Evolutionary conservation across 2,113 vertebrate genomes (phyloP).

Genomic region (Calyptomena viridis): DNA sequence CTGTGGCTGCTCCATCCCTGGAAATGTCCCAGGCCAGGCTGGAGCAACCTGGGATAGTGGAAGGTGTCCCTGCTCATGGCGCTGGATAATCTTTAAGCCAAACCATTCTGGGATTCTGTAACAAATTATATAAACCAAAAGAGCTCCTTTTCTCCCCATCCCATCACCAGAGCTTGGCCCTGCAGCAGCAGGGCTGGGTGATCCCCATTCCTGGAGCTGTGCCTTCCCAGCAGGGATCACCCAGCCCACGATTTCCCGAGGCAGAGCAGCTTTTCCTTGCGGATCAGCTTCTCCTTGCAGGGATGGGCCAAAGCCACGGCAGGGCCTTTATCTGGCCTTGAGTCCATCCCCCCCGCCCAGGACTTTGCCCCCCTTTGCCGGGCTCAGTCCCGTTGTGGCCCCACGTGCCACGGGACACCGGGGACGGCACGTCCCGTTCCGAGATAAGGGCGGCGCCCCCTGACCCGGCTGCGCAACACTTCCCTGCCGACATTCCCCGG

Average conservation of each 20-base stretch:
- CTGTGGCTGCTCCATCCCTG: background rate
- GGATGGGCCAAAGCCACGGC: background rate
- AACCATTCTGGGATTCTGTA: background rate
- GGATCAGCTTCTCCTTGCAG: background rate
- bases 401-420: background rate
- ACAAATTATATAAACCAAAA: background rate
- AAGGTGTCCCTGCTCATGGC: background rate
- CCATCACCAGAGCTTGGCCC: accelerated
- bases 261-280: background rate
- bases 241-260: background rate
- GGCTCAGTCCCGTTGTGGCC: background rate
- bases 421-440: background rate
- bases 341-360: background rate
- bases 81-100: background rate
- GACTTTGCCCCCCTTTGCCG: background rate
- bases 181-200: accelerated
- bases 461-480: background rate
- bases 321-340: background rate
- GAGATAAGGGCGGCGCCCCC: background rate
- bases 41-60: background rate
- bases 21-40: accelerated
- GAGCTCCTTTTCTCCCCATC: background rate
- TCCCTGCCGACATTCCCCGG: accelerated
- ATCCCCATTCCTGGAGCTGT: background rate
- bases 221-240: background rate